Conservation (phyloP, 2,888 invertebrate genomes). For the Biston betularia region DNA sequence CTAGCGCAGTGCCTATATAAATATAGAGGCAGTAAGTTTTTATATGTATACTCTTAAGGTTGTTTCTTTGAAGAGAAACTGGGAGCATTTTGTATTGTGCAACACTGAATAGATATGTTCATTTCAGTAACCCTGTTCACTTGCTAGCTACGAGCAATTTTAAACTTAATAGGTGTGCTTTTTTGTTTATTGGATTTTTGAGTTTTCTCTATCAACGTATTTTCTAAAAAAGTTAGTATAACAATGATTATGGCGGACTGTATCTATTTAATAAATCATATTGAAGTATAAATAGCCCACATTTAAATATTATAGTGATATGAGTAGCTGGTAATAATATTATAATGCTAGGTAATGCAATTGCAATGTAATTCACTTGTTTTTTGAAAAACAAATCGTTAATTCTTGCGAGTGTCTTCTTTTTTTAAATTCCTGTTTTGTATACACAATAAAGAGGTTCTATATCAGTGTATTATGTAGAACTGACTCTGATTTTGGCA, state of each 20-base stretch:
- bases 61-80: slow-evolving; percentile 23
- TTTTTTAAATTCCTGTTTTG: too few relatives aligned
- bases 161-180: neutral
- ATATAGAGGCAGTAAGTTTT: slow-evolving; percentile 15
- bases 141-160: slow-evolving; percentile 6
- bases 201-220: neutral
- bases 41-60: slow-evolving; percentile 18
- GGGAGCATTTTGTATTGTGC: slow-evolving; percentile 13
- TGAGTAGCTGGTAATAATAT: neutral
- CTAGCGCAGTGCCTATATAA: neutral
- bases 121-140: slow-evolving; percentile 29
- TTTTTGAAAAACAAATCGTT: too few relatives aligned
- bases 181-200: slow-evolving; percentile 3
- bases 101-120: slow-evolving; percentile 23
- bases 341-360: neutral
- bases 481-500: too few relatives aligned
- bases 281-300: neutral
- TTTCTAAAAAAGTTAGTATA: neutral
- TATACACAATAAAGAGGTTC: too few relatives aligned
- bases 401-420: too few relatives aligned
- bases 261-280: too few relatives aligned
- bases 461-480: too few relatives aligned
- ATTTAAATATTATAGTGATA: neutral
- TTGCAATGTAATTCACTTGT: too few relatives aligned
- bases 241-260: too few relatives aligned